Evolutionary conservation across 2,113 vertebrate genomes (phyloP).

Genomic region (Bujurquina vittata): DNA sequence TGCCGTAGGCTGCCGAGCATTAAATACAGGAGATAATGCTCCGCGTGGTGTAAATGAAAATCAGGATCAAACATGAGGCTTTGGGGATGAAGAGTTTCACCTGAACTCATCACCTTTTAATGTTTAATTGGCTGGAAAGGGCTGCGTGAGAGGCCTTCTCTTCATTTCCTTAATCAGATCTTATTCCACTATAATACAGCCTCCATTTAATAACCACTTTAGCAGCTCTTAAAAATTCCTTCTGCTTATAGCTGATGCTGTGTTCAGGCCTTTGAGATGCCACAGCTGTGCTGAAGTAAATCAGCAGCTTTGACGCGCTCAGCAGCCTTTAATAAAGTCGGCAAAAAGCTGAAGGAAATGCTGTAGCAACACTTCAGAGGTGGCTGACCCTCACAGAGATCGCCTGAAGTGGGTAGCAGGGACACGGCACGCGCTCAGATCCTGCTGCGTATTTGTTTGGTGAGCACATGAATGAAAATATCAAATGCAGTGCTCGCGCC

Average conservation of each 20-base stretch:
- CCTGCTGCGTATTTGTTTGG: neutral
- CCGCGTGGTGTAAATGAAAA: conserved; percentile 22
- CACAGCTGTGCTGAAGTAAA: conserved; percentile 67
- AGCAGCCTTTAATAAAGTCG: conserved; percentile 72
- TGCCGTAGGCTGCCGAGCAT: conserved; percentile 45
- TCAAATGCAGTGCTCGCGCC: neutral
- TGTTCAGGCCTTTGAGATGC: conserved; percentile 55
- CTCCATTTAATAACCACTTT: conserved; percentile 75
- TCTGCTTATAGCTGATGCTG: conserved; percentile 68
- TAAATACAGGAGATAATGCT: conserved; percentile 43
- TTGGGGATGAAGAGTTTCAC: conserved; percentile 41
- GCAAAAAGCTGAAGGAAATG: conserved; percentile 54
- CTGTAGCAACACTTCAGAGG: conserved; percentile 38
- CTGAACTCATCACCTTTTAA: conserved; percentile 38
- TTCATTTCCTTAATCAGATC: conserved; percentile 70
- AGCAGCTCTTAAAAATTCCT: conserved; percentile 80
- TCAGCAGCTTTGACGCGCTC: conserved; percentile 58
- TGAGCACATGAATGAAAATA: neutral
- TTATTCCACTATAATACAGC: conserved; percentile 78
- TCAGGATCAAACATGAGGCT: conserved; percentile 56
- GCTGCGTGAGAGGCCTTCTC: conserved; percentile 11
- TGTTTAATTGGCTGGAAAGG: conserved; percentile 71
- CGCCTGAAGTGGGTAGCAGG: conserved; percentile 47
- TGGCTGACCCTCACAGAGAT: conserved; percentile 57
- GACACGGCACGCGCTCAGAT: conserved; percentile 11